Evolutionary conservation across 1,140 invertebrate species (phyloP).

Genomic region (Schlechtendalia chinensis): DNA sequence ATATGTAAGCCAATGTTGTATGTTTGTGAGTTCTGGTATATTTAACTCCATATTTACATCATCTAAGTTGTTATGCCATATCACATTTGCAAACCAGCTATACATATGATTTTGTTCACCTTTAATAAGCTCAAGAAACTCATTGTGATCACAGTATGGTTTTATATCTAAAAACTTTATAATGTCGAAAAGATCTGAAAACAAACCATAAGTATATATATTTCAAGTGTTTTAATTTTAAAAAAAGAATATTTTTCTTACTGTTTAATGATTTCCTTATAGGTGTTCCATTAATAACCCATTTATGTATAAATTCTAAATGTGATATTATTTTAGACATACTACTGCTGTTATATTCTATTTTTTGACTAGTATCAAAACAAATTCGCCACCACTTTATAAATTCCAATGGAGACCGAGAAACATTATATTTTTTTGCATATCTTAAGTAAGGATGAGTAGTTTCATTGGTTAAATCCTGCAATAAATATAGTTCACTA

Average conservation of each 20-base stretch:
- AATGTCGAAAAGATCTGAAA: conserved; percentile 69
- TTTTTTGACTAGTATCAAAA: conserved; percentile 81
- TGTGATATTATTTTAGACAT: conserved; percentile 63
- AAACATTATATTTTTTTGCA: conserved; percentile 63
- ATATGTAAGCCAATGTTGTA: conserved; percentile 58
- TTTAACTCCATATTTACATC: conserved; percentile 62
- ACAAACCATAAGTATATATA: no score
- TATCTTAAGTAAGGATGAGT: conserved; percentile 59
- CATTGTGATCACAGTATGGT: no score
- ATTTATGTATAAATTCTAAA: conserved; percentile 64
- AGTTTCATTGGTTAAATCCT: conserved; percentile 28
- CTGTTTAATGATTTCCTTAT: conserved; percentile 65
- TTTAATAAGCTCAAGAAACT: conserved; percentile 54
- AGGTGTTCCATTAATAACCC: conserved; percentile 78
- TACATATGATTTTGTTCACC: conserved; percentile 53
- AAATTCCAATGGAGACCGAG: conserved; percentile 64
- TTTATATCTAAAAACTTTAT: conserved; percentile 67
- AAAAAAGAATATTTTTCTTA: conserved; percentile 53
- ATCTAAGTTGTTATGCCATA: conserved; percentile 71
- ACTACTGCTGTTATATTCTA: conserved; percentile 64
- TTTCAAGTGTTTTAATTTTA: no score
- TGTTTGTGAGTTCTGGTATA: conserved; percentile 59
- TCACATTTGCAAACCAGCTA: conserved; percentile 54
- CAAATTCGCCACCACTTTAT: conserved; percentile 77
- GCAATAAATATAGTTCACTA: not conserved